These are phyloP conservation scores for Orthosia incerta DNA, from an alignment of 2,888 invertebrate genomes.

Conservation along the genomic window DNA sequence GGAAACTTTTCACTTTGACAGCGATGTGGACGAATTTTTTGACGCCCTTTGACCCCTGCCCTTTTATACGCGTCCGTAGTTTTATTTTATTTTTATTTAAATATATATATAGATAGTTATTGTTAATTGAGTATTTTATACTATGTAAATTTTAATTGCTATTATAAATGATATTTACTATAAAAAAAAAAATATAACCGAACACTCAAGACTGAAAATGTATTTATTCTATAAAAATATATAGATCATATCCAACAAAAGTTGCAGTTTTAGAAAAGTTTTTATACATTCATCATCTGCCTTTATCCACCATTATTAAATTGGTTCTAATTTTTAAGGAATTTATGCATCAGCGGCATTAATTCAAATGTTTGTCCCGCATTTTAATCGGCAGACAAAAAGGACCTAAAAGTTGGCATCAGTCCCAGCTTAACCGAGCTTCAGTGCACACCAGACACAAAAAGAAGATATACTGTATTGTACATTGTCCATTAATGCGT, in stretches of 20 bases:
- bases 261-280: neutral
- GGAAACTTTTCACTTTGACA: too few species aligned
- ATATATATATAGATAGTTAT: too few species aligned
- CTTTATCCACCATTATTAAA: neutral
- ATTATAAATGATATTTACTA: too few species aligned
- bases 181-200: too few species aligned
- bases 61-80: too few species aligned
- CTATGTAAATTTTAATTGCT: too few species aligned
- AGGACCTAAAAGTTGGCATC: constrained; percentile 16
- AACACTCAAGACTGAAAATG: constrained; percentile 43
- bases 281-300: neutral
- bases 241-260: neutral
- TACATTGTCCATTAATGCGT: constrained; percentile 3
- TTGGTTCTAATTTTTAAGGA: neutral
- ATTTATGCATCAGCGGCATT: neutral
- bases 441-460: constrained; percentile 44
- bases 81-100: too few species aligned
- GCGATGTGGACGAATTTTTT: too few species aligned
- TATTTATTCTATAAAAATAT: constrained; percentile 2
- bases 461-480: constrained; percentile 21
- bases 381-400: constrained; percentile 44
- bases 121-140: too few species aligned
- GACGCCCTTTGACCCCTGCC: too few species aligned
- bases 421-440: constrained; percentile 9
- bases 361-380: neutral